These are phyloP conservation scores for Drosophila meridiana DNA, from an alignment of 2,888 invertebrate genomes.

Conservation along the genomic window DNA sequence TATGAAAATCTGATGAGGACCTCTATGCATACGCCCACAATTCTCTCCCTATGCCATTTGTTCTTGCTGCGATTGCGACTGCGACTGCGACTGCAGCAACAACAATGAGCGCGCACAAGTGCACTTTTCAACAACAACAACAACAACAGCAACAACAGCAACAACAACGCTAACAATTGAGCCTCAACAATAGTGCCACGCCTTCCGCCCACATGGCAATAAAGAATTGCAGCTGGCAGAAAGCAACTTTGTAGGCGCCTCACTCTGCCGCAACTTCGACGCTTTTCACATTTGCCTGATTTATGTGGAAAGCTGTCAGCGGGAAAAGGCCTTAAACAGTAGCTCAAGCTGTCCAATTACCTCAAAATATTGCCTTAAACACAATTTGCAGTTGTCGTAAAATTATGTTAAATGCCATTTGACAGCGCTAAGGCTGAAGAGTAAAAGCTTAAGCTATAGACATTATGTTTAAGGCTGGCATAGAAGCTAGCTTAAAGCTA, in stretches of 20 bases:
- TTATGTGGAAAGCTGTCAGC: conserved; percentile 37
- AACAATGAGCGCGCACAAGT: conserved; percentile 27
- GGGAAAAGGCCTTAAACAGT: conserved; percentile 24
- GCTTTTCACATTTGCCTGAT: conserved; percentile 22
- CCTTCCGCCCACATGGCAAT: conserved; percentile 18
- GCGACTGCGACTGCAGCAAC: conserved; percentile 8
- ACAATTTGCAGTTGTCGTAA: background rate
- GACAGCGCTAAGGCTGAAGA: background rate
- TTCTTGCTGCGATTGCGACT: conserved; percentile 8
- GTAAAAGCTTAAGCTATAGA: background rate
- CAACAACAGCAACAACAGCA: conserved; percentile 10
- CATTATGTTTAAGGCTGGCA: background rate
- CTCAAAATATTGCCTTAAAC: conserved; percentile 9
- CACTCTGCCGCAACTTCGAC: background rate
- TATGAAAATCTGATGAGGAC: conserved; percentile 15
- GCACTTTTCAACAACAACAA: conserved; percentile 36
- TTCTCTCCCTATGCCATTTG: conserved; percentile 3
- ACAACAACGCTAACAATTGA: conserved; percentile 14
- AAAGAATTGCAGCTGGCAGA: conserved; percentile 38
- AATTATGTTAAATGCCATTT: background rate
- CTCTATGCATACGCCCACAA: background rate
- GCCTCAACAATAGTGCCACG: conserved; percentile 13
- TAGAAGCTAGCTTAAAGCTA: too few relatives aligned
- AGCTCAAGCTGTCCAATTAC: conserved; percentile 33
- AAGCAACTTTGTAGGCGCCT: conserved; percentile 46